Evolutionary conservation across 2,888 invertebrate species (phyloP), one percentile per base, ranked within the genome.

Genomic region (Caenorhabditis becei): DNA sequence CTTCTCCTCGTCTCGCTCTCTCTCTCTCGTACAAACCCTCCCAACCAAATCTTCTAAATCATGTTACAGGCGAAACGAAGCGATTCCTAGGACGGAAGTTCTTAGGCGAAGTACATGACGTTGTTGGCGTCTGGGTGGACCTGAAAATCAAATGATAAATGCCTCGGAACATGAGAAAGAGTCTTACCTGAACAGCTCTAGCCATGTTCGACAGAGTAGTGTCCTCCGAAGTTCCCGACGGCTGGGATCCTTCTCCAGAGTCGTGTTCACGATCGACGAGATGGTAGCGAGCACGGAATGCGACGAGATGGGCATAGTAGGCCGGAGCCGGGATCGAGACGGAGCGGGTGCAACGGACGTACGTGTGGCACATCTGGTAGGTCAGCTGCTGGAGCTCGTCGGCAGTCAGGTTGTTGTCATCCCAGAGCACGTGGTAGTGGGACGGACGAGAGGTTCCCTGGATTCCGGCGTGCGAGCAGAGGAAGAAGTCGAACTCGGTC

Each of bases 21-120:
- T n/a, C n/a, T n/a, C n/a, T n/a, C n/a, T n/a, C n/a, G n/a, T n/a
- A n/a, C n/a, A n/a, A n/a, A n/a, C n/a, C n/a, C n/a, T n/a, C n/a
- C n/a, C n/a, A n/a, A n/a, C n/a, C n/a, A n/a, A n/a, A n/a, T n/a
- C n/a, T n/a, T n/a, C n/a, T n/a, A n/a, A n/a, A n/a, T n/a, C n/a
- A n/a, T n/a, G n/a, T n/a, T n/a, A n/a, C n/a, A n/a, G n/a, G n/a
- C n/a, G n/a, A n/a, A n/a, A n/a, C n/a, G n/a, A n/a, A n/a, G n/a
- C n/a, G n/a, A n/a, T n/a, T n/a, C n/a, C n/a, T n/a, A n/a, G n/a
- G n/a, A n/a, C n/a, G n/a, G n/a, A n/a, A n/a, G n/a, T n/a, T n/a
- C n/a, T n/a, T 20, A 99, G 92, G 98, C 99, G 93, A 99, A 99
- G 94, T 99, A 99, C 99, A 99, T 99, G 92, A 99, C 99, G 93